A percentile compares a stretch with the other conserved stretches of the same genome.
Evolutionary conservation across 23 tunicate species (phyloP).

Genomic region (Trididemnum miniatum): DNA sequence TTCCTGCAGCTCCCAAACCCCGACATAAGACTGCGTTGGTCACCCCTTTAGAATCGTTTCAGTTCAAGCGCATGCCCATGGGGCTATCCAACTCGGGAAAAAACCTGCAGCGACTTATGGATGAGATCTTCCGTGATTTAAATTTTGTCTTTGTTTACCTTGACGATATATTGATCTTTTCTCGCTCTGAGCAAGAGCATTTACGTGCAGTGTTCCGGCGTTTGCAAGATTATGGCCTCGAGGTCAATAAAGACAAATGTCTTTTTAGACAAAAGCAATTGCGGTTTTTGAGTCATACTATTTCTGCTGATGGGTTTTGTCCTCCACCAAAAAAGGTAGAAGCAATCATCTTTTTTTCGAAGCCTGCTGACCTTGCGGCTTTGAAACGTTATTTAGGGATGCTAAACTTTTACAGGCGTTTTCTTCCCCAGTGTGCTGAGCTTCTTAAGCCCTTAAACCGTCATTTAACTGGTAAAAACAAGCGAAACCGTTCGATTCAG

Average conservation of each 20-base stretch:
- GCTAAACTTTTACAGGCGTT: not conserved
- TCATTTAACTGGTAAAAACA: not conserved
- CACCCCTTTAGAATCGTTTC: not conserved
- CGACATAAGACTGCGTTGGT: conserved; percentile 4
- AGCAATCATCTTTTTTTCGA: not conserved
- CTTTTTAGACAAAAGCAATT: not conserved
- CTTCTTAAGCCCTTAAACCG: not conserved
- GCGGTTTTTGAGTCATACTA: not conserved
- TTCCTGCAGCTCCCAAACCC: not conserved
- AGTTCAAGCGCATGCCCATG: not conserved
- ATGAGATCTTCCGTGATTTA: not conserved
- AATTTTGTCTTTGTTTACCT: not conserved
- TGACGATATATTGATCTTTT: not conserved
- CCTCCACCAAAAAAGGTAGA: not conserved
- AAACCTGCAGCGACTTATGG: conserved; percentile 7
- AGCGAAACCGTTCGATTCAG: not conserved
- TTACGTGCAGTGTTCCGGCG: not conserved
- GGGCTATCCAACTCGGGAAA: not conserved
- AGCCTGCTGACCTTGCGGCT: not conserved
- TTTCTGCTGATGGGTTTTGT: not conserved
- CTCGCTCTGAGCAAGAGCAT: not conserved
- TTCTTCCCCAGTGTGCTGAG: not conserved
- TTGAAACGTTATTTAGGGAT: not conserved
- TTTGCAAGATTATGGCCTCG: not conserved
- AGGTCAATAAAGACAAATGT: conserved; percentile 4